phyloP scores from a whole-genome alignment of 2,888 invertebrate species.

The Gonocerus acuteangulatus region DNA sequence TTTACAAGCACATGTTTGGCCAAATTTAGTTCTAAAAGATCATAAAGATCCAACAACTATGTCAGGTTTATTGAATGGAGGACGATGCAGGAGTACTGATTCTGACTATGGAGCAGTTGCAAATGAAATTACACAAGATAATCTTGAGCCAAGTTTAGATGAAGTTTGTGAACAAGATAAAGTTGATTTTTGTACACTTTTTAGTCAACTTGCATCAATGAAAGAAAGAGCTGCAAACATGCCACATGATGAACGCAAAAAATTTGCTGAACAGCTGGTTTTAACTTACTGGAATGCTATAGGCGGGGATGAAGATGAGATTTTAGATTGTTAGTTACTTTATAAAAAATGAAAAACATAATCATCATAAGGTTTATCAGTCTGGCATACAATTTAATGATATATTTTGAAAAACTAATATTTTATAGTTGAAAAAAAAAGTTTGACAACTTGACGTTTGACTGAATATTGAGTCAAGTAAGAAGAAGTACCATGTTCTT shows the following conservation, averaged over 20 bases:
- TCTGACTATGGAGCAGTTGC: neutral
- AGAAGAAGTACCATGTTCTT: too few species aligned
- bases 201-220: conserved; percentile 58
- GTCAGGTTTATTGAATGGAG: conserved; percentile 31
- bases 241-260: conserved; percentile 56
- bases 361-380: too few species aligned
- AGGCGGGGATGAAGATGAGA: conserved; percentile 63
- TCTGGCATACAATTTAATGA: too few species aligned
- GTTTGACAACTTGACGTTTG: too few species aligned
- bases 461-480: too few species aligned
- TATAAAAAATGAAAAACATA: neutral
- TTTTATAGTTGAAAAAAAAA: too few species aligned
- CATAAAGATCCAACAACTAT: conserved; percentile 31
- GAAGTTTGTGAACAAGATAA: conserved; percentile 21
- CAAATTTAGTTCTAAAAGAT: conserved; percentile 57
- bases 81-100: conserved; percentile 8
- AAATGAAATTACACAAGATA: conserved; percentile 1
- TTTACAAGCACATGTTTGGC: conserved; percentile 64
- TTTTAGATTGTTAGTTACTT: conserved; percentile 39
- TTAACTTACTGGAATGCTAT: conserved; percentile 67
- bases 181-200: conserved; percentile 55
- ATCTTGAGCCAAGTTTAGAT: conserved; percentile 28
- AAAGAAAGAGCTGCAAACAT: conserved; percentile 58
- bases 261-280: conserved; percentile 64
- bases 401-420: too few species aligned